Evolutionary conservation across 2,797 vertebrate genomes (phyloP).

Genomic region (Rhodeus uyekii): DNA sequence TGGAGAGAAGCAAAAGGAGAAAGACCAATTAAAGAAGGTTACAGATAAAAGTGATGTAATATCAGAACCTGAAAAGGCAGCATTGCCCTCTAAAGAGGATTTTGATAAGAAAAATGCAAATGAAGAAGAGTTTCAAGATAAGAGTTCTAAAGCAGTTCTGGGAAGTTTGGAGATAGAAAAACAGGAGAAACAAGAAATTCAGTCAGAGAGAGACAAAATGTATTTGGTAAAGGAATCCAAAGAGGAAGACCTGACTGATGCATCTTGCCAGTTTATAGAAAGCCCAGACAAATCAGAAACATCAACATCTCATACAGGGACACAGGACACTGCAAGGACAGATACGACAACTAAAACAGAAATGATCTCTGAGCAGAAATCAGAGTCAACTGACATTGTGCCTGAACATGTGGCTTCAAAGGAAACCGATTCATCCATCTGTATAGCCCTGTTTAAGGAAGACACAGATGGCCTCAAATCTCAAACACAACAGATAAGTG

Average conservation of each 20-base stretch:
- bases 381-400: conserved; percentile 21
- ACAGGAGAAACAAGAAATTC: conserved; percentile 48
- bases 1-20: conserved; percentile 41
- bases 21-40: conserved; percentile 35
- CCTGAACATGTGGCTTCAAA: conserved; percentile 8
- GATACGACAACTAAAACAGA: conserved; percentile 27
- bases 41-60: conserved; percentile 30
- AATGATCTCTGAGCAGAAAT: conserved; percentile 30
- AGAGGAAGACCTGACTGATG: conserved; percentile 24
- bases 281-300: conserved; percentile 29
- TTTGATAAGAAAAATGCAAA: neutral
- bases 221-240: conserved; percentile 30
- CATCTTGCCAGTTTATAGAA: conserved; percentile 19
- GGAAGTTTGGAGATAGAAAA: conserved; percentile 41
- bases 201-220: conserved; percentile 36
- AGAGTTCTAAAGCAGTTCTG: conserved; percentile 8
- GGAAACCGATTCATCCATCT: conserved; percentile 18
- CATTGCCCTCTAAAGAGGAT: conserved; percentile 34
- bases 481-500: conserved; percentile 30
- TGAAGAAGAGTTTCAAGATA: conserved; percentile 10
- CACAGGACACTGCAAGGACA: neutral
- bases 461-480: conserved; percentile 14
- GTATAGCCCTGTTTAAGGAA: conserved; percentile 23
- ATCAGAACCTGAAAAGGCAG: conserved; percentile 35
- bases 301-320: conserved; percentile 7